Conservation (phyloP, 2,113 vertebrate genomes). For the Pogona vitticeps region DNA sequence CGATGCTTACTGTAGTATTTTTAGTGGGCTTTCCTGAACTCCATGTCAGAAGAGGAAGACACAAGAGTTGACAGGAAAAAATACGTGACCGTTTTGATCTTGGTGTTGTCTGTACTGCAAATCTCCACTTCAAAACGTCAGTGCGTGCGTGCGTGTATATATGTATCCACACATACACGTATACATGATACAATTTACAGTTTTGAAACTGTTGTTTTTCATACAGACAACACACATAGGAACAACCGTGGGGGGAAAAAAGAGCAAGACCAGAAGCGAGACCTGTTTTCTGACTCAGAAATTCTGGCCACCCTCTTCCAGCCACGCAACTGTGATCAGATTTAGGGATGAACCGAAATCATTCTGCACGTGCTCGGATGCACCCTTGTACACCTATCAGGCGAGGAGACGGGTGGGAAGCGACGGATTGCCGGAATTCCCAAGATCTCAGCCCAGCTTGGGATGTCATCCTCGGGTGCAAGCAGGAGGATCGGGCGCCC, state of each 20-base stretch:
- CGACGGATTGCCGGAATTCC: too few relatives aligned
- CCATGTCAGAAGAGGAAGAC: too few relatives aligned
- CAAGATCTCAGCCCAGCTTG: too few relatives aligned
- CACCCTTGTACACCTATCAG: neutral
- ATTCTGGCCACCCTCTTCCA: neutral
- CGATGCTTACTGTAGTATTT: too few relatives aligned
- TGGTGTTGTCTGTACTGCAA: neutral
- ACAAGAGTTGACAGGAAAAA: too few relatives aligned
- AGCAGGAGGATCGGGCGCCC: too few relatives aligned
- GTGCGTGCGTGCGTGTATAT: neutral
- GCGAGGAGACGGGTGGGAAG: too few relatives aligned
- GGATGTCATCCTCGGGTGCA: too few relatives aligned
- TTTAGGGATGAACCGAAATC: neutral
- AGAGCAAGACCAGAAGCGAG: neutral
- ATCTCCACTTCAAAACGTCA: neutral
- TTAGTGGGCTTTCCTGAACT: too few relatives aligned
- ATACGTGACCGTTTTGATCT: neutral
- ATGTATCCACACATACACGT: slow-evolving; percentile 24
- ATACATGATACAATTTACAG: too few relatives aligned
- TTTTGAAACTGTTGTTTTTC: slow-evolving; percentile 1
- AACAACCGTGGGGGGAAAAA: neutral
- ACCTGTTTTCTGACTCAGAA: neutral
- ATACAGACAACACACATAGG: neutral
- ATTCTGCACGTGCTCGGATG: slow-evolving; percentile 16
- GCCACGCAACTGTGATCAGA: neutral